Conservation (phyloP, 92 coral and sea anemone species). For the Meandrina meandrites region DNA sequence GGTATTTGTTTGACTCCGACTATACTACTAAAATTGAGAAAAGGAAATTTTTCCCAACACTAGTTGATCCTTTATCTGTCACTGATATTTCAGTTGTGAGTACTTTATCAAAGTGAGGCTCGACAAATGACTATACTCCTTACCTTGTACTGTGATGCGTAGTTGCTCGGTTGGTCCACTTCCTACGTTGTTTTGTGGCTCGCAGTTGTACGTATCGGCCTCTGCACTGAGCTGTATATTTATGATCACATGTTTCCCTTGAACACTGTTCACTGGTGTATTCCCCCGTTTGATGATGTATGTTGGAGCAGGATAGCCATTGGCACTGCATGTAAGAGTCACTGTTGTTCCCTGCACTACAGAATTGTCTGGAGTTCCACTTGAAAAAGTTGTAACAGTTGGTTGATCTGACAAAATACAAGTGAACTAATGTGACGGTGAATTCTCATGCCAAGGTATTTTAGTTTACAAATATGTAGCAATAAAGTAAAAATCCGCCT, state of each 20-base stretch:
- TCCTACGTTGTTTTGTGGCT: slow-evolving; percentile 54
- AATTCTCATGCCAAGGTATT: no score
- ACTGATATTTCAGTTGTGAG: no score
- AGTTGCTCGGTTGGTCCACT: slow-evolving; percentile 41
- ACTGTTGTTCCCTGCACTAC: slow-evolving; percentile 31
- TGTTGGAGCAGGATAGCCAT: slow-evolving; percentile 76
- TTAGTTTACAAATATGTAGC: no score
- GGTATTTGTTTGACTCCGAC: no score
- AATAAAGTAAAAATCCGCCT: no score
- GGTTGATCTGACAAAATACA: slow-evolving; percentile 50
- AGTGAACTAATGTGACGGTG: no score
- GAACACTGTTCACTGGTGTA: background rate
- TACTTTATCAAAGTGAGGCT: no score
- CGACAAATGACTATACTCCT: slow-evolving; percentile 1
- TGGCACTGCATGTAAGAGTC: slow-evolving; percentile 66
- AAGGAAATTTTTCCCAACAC: no score
- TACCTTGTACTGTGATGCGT: slow-evolving; percentile 52
- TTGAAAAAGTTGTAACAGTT: slow-evolving; percentile 45
- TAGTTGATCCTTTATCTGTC: no score
- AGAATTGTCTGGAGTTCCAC: slow-evolving; percentile 59
- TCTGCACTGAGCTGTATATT: slow-evolving; percentile 48
- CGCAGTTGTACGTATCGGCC: slow-evolving; percentile 40
- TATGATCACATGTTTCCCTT: slow-evolving; percentile 22
- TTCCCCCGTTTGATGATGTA: slow-evolving; percentile 45
- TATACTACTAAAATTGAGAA: no score